Percentiles rank a stretch among this genome's conserved stretches.
Conservation (phyloP, 2,888 invertebrate species). For the Troides helena region DNA sequence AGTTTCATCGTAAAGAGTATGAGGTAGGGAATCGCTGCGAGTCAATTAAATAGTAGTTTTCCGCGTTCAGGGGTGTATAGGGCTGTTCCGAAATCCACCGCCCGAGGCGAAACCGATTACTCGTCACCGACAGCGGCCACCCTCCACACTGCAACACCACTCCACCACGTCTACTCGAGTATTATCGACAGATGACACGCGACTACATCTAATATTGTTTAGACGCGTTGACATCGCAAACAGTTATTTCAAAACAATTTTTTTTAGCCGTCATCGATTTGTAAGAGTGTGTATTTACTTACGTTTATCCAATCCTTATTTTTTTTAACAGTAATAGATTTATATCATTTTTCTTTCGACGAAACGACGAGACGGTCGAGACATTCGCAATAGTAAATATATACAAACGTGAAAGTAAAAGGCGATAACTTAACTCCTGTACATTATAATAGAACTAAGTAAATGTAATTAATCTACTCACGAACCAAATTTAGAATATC, state of each 20-base stretch:
- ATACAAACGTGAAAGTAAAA: too few species aligned
- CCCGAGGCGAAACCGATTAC: slow-evolving; percentile 61
- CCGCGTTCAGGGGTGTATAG: slow-evolving; percentile 39
- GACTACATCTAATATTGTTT: slow-evolving; percentile 47
- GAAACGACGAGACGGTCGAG: too few species aligned
- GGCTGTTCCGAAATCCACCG: slow-evolving; percentile 41
- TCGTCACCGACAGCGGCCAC: slow-evolving; percentile 37
- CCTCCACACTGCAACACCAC: slow-evolving; percentile 48
- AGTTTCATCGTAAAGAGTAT: neutral
- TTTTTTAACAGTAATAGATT: too few species aligned
- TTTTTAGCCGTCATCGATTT: slow-evolving; percentile 27
- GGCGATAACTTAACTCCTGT: too few species aligned
- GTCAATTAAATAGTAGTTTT: slow-evolving; percentile 58
- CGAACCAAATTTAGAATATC: too few species aligned
- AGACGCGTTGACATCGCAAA: slow-evolving; percentile 42
- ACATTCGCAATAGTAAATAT: too few species aligned
- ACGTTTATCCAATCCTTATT: too few species aligned
- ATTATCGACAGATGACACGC: slow-evolving; percentile 59
- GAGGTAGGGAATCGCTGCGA: slow-evolving; percentile 6
- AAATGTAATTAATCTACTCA: too few species aligned
- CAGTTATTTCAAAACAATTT: slow-evolving; percentile 29
- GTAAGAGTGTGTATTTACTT: too few species aligned
- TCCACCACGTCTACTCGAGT: slow-evolving; percentile 54
- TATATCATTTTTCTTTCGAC: too few species aligned
- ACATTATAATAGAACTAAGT: too few species aligned